Evolutionary conservation across 2,888 invertebrate species (phyloP), one percentile per base, ranked within the genome.

Genomic region (Smittia sp.): DNA sequence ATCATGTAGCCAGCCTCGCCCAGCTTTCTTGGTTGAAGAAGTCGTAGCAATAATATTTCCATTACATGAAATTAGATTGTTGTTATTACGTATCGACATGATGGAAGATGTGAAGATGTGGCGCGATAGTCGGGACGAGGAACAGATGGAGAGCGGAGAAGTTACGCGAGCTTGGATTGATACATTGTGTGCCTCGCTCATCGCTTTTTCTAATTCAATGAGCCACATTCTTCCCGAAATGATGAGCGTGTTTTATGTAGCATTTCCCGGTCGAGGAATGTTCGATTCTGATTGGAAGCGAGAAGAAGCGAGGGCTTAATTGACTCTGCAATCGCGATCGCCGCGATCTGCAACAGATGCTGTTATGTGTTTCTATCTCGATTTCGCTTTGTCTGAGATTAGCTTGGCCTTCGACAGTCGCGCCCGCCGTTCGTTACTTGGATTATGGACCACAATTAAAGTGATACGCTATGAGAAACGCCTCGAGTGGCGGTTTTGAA

Each of bases 111-210:
- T 46, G 46, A 46, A 46, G 46, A 46, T 46, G 11, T 6, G 46
- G 11, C 46, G 6, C 2, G n/a, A 46, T 2, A 7, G 6, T n/a
- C 11, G 4, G 38, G 11, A 38, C 11, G 7, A 7, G 13, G 7
- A 46, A 18, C 58, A 58, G 58, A 58, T 58, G 58, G 58, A 58
- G 22, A 58, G 58, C 58, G 58, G 11, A 58, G 18, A 58, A 58
- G 15, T 18, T 58, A 20, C 18, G 58, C 18, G 58, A 58, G 3
- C 58, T 9, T 58, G 22, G 22, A 58, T 58, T 58, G 58, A 20
- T 58, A 58, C 58, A 58, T 58, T 41, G 32, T 15, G 27, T 11
- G 11, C 9, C 32, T 32, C 32, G 9, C 32, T 32, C 32, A 9
- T 32, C 9, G 32, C 9, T 32, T 9, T 32, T 32, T 32, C 32